Conservation (phyloP, 1,140 invertebrate species). For the Drosophila navojoa region DNA sequence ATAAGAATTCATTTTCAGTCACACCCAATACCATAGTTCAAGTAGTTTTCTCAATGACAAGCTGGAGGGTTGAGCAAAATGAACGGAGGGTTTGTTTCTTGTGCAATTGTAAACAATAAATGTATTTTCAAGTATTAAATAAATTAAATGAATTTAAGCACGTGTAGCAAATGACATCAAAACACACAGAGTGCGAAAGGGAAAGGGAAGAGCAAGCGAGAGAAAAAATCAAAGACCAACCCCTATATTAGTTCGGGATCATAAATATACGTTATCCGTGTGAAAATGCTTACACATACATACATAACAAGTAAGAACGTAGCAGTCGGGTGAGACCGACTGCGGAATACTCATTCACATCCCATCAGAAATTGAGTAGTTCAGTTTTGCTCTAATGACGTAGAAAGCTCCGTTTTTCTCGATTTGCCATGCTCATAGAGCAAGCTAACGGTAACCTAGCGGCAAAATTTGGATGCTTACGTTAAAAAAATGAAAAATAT, state of each 20-base stretch:
- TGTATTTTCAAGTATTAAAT: constrained; percentile 80
- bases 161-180: constrained; percentile 80
- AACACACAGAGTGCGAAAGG: constrained; percentile 37
- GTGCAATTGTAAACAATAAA: constrained; percentile 72
- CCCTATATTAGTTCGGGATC: constrained; percentile 75
- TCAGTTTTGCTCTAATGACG: too few species aligned
- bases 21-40: constrained; percentile 50
- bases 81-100: constrained; percentile 10
- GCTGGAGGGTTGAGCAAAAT: constrained; percentile 36
- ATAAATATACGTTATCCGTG: constrained; percentile 55
- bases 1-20: constrained; percentile 71
- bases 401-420: too few species aligned
- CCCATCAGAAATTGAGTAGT: too few species aligned
- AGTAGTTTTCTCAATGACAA: constrained; percentile 7
- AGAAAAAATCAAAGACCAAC: constrained; percentile 61
- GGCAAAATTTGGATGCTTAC: too few species aligned
- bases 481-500: too few species aligned
- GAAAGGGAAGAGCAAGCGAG: background rate
- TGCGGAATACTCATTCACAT: too few species aligned
- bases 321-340: too few species aligned
- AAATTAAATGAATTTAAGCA: constrained; percentile 79
- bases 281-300: constrained; percentile 5
- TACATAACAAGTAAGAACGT: too few species aligned
- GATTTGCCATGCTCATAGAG: too few species aligned
- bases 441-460: too few species aligned